These are phyloP conservation scores for Phrynocephalus guinanensis DNA, from an alignment of 2,797 vertebrate species.

Conservation along the genomic window DNA sequence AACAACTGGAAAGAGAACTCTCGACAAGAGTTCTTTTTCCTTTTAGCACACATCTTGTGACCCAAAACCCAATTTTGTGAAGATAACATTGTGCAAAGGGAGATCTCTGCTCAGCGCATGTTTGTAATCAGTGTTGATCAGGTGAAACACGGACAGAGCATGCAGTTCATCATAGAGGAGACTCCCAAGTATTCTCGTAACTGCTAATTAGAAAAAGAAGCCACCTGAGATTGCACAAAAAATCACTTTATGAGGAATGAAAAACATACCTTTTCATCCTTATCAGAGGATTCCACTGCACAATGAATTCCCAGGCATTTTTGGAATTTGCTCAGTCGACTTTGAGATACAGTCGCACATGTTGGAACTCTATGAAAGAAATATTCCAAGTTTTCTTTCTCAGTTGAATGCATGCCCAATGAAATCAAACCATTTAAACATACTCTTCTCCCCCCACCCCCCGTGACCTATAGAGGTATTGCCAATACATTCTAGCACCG, in stretches of 20 bases:
- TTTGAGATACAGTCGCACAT: background rate
- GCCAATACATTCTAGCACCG: too few species aligned
- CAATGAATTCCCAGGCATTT: background rate
- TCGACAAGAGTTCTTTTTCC: background rate
- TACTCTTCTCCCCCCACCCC: too few species aligned
- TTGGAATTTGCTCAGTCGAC: background rate
- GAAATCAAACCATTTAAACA: too few species aligned
- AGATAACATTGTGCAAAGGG: background rate
- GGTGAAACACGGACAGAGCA: constrained; percentile 74
- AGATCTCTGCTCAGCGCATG: constrained; percentile 66
- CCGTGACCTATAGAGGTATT: too few species aligned
- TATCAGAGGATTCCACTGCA: background rate
- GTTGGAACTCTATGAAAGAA: too few species aligned
- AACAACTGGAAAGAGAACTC: too few species aligned
- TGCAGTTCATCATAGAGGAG: constrained; percentile 69
- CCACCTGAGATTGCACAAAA: background rate
- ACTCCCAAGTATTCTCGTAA: background rate
- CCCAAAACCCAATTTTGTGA: background rate
- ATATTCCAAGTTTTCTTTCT: background rate
- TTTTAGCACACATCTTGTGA: background rate
- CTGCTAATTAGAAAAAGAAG: background rate
- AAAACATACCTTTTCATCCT: background rate
- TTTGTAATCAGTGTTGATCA: constrained; percentile 67
- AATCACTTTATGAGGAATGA: background rate
- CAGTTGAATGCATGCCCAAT: background rate